Percentiles rank a stretch among this genome's conserved stretches.
Evolutionary conservation across 1,140 invertebrate species (phyloP).

Genomic region (Coptotermes formosanus): DNA sequence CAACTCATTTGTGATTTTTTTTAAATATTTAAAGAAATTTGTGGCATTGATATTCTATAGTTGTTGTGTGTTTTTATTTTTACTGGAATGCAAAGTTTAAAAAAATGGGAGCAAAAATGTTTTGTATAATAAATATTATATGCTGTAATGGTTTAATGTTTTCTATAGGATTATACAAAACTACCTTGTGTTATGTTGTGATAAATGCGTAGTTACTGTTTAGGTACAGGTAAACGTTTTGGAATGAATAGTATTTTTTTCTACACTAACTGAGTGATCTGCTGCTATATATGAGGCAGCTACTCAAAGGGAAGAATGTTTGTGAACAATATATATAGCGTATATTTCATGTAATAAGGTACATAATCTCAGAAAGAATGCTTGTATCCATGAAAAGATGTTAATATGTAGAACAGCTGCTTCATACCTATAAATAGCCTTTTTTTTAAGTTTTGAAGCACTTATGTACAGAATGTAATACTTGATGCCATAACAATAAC

Average conservation of each 20-base stretch:
- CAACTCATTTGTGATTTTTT: not conserved
- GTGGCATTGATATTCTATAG: not conserved
- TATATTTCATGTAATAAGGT: not conserved
- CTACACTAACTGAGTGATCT: not conserved
- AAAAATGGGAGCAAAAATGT: constrained; percentile 1
- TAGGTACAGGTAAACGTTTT: not conserved
- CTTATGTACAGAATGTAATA: not conserved
- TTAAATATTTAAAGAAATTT: not conserved
- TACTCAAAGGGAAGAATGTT: not conserved
- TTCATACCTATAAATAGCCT: not conserved
- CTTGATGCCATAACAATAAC: not conserved
- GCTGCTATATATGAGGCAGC: not conserved
- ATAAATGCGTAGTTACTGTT: not conserved
- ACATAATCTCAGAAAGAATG: not conserved
- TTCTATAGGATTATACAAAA: constrained; percentile 9
- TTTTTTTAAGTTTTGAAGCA: not conserved
- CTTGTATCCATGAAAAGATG: not conserved
- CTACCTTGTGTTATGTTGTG: not conserved
- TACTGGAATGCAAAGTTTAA: not conserved
- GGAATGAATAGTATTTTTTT: not conserved
- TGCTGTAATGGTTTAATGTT: constrained; percentile 1
- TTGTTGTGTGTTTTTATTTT: not conserved
- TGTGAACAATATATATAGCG: not conserved
- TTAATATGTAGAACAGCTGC: not conserved
- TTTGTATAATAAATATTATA: not conserved